These are phyloP conservation scores for Cyprinella venusta DNA, from an alignment of 2,797 vertebrate genomes.

Conservation along the genomic window DNA sequence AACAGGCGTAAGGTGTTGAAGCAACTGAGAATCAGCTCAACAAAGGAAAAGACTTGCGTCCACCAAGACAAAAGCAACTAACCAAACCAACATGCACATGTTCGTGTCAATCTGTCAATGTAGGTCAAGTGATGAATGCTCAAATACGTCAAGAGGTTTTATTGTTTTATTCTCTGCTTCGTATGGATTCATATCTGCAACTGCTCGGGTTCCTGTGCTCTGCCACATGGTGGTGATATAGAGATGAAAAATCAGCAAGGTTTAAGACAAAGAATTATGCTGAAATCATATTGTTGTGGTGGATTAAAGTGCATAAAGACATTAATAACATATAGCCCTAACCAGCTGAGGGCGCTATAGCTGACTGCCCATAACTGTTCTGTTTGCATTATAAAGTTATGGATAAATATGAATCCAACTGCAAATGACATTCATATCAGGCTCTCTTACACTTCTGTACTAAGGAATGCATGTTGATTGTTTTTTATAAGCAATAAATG, in stretches of 20 bases:
- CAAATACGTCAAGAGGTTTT: not conserved
- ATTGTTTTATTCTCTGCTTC: not conserved
- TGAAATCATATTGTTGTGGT: not conserved
- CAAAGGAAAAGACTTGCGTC: not conserved
- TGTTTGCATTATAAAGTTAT: not conserved
- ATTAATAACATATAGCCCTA: not conserved
- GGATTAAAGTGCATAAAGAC: not conserved
- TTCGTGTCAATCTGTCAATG: not conserved
- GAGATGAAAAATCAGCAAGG: constrained; percentile 11
- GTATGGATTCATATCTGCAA: constrained; percentile 24
- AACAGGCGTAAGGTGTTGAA: constrained; percentile 4
- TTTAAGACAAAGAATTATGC: constrained; percentile 1
- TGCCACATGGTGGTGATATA: constrained; percentile 48
- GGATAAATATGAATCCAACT: not conserved
- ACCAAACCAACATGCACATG: not conserved
- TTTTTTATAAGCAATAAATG: not conserved
- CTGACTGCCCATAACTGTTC: not conserved
- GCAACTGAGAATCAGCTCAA: constrained; percentile 8
- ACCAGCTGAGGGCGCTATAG: not conserved
- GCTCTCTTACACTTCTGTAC: not conserved
- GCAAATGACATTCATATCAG: not conserved
- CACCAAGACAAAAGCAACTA: not conserved
- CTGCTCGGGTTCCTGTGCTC: not conserved
- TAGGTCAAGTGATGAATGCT: not conserved
- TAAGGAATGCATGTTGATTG: not conserved